Conservation (phyloP, 2,113 vertebrate genomes). For the Pan troglodytes region DNA sequence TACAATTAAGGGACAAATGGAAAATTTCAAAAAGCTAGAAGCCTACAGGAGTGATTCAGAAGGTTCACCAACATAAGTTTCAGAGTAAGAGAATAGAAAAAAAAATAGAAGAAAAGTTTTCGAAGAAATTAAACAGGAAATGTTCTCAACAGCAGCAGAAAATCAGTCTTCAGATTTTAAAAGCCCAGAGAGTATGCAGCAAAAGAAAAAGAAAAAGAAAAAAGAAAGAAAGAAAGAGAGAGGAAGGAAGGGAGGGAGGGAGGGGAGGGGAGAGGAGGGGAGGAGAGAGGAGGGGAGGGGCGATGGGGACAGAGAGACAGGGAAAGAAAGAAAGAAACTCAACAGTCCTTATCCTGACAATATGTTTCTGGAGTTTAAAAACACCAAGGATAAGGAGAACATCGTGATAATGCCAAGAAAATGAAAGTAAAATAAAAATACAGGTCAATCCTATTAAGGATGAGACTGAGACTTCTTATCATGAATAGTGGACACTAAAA, state of each 20-base stretch:
- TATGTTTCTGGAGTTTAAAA: neutral
- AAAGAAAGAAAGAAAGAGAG: no score
- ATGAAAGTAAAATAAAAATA: neutral
- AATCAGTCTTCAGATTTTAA: neutral
- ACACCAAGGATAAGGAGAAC: neutral
- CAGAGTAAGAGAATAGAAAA: neutral
- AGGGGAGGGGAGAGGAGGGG: rapidly evolving
- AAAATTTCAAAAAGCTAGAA: neutral
- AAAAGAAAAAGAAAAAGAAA: no score
- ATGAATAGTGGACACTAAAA: neutral
- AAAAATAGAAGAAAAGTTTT: neutral
- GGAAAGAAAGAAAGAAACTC: neutral
- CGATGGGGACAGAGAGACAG: no score
- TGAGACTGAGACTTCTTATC: neutral
- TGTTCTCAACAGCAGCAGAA: neutral
- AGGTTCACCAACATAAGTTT: neutral
- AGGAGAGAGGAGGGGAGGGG: rapidly evolving
- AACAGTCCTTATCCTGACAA: neutral
- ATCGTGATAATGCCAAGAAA: neutral
- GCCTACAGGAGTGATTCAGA: neutral
- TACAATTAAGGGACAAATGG: neutral
- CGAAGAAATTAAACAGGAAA: neutral
- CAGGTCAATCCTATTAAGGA: neutral
- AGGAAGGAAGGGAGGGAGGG: rapidly evolving
- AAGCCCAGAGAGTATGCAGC: neutral